A percentile compares a stretch with the other conserved stretches of the same genome.
These are phyloP conservation scores for Octopus bimaculoides DNA, from an alignment of 1,140 invertebrate species.

Conservation along the genomic window DNA sequence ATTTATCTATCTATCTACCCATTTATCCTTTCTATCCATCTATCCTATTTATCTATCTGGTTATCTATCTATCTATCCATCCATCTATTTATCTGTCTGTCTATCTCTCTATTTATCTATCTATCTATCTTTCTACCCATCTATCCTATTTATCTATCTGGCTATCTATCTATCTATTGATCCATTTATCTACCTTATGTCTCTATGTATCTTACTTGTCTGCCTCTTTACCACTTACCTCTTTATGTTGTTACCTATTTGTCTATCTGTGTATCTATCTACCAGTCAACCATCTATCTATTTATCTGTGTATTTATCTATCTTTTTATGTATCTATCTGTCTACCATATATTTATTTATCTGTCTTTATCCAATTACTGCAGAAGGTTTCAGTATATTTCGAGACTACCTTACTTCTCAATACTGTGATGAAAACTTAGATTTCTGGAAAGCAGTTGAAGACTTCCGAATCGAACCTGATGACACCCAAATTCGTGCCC, in stretches of 20 bases:
- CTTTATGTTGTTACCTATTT: neutral
- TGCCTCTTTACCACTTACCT: neutral
- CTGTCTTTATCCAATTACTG: neutral
- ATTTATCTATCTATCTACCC: too few relatives aligned
- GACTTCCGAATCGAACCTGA: neutral
- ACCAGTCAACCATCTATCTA: neutral
- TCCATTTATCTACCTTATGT: neutral
- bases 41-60: too few relatives aligned
- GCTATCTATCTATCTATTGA: neutral
- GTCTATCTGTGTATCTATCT: neutral
- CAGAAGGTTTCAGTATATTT: neutral
- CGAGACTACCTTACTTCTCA: neutral
- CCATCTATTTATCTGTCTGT: too few relatives aligned
- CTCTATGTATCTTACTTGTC: neutral
- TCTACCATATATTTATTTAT: neutral
- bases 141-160: neutral
- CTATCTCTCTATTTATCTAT: too few relatives aligned
- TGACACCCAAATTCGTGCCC: too few relatives aligned
- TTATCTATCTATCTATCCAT: too few relatives aligned
- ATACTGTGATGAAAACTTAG: neutral
- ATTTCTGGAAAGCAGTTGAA: conserved; percentile 4
- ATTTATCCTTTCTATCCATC: too few relatives aligned
- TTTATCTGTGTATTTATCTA: neutral
- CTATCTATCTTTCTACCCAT: neutral
- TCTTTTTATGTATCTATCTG: neutral